phyloP scores from a whole-genome alignment of 2,888 invertebrate genomes.

The Drosophila pseudotalamancana region DNA sequence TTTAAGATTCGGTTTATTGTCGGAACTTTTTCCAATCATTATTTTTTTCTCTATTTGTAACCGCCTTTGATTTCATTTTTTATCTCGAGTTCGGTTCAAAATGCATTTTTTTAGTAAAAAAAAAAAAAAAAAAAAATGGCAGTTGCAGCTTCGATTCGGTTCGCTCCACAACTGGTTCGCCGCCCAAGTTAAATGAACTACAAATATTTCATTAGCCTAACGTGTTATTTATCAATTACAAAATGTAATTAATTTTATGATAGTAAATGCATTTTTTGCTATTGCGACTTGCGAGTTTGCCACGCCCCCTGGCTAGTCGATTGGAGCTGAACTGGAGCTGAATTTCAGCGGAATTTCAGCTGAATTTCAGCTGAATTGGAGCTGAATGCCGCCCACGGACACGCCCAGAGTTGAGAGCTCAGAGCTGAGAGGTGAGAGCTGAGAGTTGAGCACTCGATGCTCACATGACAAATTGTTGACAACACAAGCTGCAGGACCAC shows the following conservation, averaged over 20 bases:
- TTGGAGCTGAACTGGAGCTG: background rate
- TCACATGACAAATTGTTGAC: constrained; percentile 74
- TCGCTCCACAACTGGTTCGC: no score
- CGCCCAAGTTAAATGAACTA: no score
- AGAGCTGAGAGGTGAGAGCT: no score
- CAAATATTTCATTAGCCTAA: background rate
- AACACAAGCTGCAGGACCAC: constrained; percentile 59
- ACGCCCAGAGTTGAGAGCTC: constrained; percentile 22
- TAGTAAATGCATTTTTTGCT: background rate
- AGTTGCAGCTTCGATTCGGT: no score
- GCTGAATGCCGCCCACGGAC: constrained; percentile 16
- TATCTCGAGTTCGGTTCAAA: no score
- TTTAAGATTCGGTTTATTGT: no score
- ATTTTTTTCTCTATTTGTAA: no score
- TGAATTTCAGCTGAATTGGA: background rate
- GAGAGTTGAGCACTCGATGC: constrained; percentile 14
- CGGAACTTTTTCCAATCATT: no score
- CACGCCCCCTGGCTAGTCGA: background rate
- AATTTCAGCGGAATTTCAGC: no score
- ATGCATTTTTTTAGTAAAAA: no score
- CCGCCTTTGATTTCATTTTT: no score
- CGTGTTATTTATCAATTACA: background rate
- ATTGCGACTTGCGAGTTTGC: background rate
- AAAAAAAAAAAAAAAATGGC: no score
- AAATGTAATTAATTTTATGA: background rate